phyloP scores from a whole-genome alignment of 2,797 vertebrate species.

The Amniataba percoides region DNA sequence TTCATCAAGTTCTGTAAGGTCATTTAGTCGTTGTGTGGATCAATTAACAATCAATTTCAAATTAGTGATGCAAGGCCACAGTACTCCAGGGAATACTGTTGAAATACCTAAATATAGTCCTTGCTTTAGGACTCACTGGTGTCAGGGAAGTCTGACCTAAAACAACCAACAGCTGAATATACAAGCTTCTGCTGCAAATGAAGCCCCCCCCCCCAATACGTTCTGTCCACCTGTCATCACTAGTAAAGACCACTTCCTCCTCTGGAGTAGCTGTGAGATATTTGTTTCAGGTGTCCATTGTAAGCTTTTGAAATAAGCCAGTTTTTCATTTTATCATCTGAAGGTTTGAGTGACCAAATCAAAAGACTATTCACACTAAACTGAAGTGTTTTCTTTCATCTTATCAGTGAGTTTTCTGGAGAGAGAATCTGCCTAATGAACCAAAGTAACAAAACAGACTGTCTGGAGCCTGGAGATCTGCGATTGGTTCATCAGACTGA shows the following conservation, averaged over 20 bases:
- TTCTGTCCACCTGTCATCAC: slow-evolving; percentile 8
- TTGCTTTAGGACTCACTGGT: slow-evolving; percentile 28
- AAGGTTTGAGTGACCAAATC: slow-evolving; percentile 10
- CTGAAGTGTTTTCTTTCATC: slow-evolving; percentile 4
- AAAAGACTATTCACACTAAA: slow-evolving; percentile 3
- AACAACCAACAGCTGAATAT: slow-evolving; percentile 36
- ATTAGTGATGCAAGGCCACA: slow-evolving; percentile 70
- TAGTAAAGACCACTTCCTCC: not conserved
- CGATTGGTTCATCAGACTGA: slow-evolving; percentile 56
- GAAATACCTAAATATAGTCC: slow-evolving; percentile 44
- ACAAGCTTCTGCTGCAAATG: slow-evolving; percentile 17
- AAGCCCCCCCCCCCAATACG: slow-evolving; percentile 3
- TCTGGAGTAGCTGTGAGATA: not conserved
- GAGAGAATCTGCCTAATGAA: slow-evolving; percentile 49
- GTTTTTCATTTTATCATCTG: not conserved
- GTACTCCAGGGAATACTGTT: slow-evolving; percentile 43
- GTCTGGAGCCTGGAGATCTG: slow-evolving; percentile 27
- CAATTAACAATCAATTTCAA: slow-evolving; percentile 80
- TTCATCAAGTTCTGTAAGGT: slow-evolving; percentile 69
- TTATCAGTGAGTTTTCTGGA: not conserved
- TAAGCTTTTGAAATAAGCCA: not conserved
- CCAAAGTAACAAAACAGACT: slow-evolving; percentile 36
- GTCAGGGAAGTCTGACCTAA: slow-evolving; percentile 44
- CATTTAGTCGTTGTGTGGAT: slow-evolving; percentile 65
- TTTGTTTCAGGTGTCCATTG: not conserved